Evolutionary conservation across 1,140 invertebrate genomes (phyloP), one percentile per base, ranked within the genome.

Genomic region (Pogonomyrmex barbatus): DNA sequence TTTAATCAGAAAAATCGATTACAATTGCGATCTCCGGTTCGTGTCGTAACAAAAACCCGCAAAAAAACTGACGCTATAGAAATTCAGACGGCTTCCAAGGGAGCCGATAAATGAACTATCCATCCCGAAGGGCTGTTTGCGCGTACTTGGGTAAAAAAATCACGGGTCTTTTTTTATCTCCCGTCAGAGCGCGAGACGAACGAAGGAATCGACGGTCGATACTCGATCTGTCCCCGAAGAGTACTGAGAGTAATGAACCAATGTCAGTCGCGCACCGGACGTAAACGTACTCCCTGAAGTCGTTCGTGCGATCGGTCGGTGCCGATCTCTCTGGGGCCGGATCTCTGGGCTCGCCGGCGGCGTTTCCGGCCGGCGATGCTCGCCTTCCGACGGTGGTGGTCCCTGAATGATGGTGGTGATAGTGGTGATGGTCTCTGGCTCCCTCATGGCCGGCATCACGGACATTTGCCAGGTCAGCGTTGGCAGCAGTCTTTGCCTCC

Each of bases 251-350:
- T 73, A 83, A 83, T 75, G 68, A 83, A 75, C 42, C n/a, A 75
- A 75, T 75, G 56, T 75, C 33, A 75, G 42, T 30, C 54, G 71
- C 79, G 68, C 79, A 65, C 50, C 84, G 71, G 33, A 42, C 24
- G 67, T 82, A 90, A 91, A 93, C 94, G 88, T 94, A 95, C 94
- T 94, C 92, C 85, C 90, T 93, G 87, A 91, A 76, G 54, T 93
- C 91, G 85, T 50, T 56, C 9, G 87, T 36, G 39, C 63, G 79
- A 39, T 83, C 67, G 45, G 85, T 88, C 33, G 54, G 17, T 14
- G 14, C 42, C 68, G 89, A 88, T 89, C 86, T 91, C 45, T 87
- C 89, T 79, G 87, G 65, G 76, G 86, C 71, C 73, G 75, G 36
- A 68, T 89, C 91, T 56, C 85, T 84, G 75, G 77, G 52, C 62